Conservation (phyloP, 2,888 invertebrate genomes). For the Lasius platythorax region DNA sequence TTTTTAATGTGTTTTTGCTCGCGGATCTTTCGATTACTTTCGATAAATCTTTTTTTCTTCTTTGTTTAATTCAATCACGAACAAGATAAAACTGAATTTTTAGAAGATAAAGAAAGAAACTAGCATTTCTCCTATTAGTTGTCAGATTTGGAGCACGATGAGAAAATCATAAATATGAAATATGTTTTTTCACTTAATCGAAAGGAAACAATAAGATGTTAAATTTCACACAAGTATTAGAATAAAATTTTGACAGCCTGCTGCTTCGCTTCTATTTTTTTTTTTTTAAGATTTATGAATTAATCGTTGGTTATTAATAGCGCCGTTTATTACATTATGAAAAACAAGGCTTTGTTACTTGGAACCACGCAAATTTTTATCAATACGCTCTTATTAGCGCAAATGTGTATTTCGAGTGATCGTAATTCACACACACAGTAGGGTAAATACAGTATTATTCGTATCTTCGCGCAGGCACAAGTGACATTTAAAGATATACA, state of each 20-base stretch:
- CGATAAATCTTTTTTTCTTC: background rate
- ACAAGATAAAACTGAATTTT: background rate
- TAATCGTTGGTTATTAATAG: background rate
- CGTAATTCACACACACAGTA: background rate
- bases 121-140: background rate
- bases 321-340: background rate
- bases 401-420: background rate
- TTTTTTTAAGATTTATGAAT: slow-evolving; percentile 7
- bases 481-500: background rate
- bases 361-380: slow-evolving; percentile 4
- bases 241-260: background rate
- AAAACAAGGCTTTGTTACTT: background rate
- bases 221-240: background rate
- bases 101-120: background rate
- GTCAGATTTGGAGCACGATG: background rate
- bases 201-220: background rate
- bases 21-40: background rate
- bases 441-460: background rate
- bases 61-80: background rate
- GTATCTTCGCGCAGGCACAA: background rate
- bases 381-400: background rate
- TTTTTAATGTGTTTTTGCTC: background rate
- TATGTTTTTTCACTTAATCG: background rate
- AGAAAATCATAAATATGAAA: background rate
- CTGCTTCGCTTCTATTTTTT: background rate